These are phyloP conservation scores for Drosophila infuscata DNA, from an alignment of 2,888 invertebrate genomes.

Conservation along the genomic window DNA sequence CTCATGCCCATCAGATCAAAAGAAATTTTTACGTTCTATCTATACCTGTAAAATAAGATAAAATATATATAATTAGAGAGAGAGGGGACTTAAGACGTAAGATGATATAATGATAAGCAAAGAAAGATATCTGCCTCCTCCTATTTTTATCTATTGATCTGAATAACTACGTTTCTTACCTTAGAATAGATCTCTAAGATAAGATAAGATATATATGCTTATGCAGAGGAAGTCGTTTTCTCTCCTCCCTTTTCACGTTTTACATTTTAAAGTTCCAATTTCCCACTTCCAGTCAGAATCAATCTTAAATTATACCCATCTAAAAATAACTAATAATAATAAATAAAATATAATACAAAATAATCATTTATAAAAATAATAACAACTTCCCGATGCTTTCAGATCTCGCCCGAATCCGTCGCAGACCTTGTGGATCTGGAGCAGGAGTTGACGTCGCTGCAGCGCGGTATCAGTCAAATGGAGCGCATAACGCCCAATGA, in stretches of 20 bases:
- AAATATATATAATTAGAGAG: not conserved
- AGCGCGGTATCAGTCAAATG: slow-evolving; percentile 95
- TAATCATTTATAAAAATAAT: not conserved
- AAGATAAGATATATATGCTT: not conserved
- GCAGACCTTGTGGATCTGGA: slow-evolving; percentile 95
- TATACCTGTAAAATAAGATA: not conserved
- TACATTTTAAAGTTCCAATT: too few relatives aligned
- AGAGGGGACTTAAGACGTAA: not conserved
- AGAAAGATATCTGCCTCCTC: not conserved
- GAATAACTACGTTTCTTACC: too few relatives aligned
- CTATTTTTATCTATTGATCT: too few relatives aligned
- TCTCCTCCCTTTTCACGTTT: not conserved
- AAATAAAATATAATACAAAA: not conserved
- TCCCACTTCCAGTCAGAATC: too few relatives aligned
- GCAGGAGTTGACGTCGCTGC: slow-evolving; percentile 93
- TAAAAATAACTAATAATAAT: too few relatives aligned
- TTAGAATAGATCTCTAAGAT: not conserved
- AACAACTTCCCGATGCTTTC: not conserved
- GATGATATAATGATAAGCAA: not conserved
- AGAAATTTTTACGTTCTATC: too few relatives aligned
- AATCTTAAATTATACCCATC: not conserved
- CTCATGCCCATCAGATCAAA: too few relatives aligned
- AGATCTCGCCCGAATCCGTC: slow-evolving; percentile 87
- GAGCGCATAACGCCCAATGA: slow-evolving; percentile 92
- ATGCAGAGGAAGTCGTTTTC: not conserved